A percentile compares a stretch with the other conserved stretches of the same genome.
These are phyloP conservation scores for Xylocopa sonorina DNA, from an alignment of 1,140 invertebrate genomes.

Conservation along the genomic window DNA sequence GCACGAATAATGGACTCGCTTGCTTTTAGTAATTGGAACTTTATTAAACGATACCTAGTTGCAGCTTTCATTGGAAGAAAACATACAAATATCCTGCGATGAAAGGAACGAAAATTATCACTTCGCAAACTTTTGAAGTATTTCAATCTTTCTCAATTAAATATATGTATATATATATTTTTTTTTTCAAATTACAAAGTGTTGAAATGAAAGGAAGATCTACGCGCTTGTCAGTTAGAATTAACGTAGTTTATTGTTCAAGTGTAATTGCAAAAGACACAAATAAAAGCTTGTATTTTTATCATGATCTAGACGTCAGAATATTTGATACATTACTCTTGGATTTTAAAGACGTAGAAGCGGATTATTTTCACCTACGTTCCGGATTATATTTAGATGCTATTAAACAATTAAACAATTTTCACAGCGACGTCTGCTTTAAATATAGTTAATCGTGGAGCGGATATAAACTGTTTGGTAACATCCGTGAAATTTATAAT, in stretches of 20 bases:
- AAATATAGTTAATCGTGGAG: not conserved
- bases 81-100: not conserved
- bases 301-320: too few species aligned
- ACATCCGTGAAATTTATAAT: not conserved
- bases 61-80: not conserved
- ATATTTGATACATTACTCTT: too few species aligned
- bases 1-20: not conserved
- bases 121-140: not conserved
- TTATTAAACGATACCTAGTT: not conserved
- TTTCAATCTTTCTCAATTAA: not conserved
- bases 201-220: not conserved
- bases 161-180: too few species aligned
- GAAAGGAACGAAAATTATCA: not conserved
- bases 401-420: too few species aligned
- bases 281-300: too few species aligned
- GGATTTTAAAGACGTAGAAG: too few species aligned
- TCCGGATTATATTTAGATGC: too few species aligned
- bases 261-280: not conserved
- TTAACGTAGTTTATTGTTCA: not conserved
- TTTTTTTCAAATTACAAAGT: too few species aligned
- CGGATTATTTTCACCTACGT: too few species aligned
- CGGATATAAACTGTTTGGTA: too few species aligned
- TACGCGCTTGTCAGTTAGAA: not conserved
- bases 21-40: not conserved
- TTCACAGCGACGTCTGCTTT: too few species aligned